These are phyloP conservation scores for Pygocentrus nattereri DNA, from an alignment of 2,797 vertebrate genomes.

Conservation along the genomic window DNA sequence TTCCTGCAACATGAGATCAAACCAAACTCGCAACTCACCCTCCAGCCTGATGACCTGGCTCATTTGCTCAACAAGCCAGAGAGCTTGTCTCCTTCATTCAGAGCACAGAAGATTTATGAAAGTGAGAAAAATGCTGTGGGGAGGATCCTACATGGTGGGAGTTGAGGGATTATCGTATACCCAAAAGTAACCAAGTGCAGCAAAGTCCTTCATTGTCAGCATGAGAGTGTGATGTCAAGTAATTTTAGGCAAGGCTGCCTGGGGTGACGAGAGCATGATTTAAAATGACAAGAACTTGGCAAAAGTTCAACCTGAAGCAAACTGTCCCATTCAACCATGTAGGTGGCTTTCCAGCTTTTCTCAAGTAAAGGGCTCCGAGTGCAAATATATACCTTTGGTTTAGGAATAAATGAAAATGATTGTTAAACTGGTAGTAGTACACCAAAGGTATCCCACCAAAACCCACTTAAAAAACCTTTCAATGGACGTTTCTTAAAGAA, in stretches of 20 bases:
- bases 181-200: background rate
- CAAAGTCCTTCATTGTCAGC: constrained; percentile 1
- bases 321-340: background rate
- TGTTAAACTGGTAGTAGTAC: too few species aligned
- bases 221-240: background rate
- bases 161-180: background rate
- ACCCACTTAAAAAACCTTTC: too few species aligned
- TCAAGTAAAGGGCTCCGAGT: background rate
- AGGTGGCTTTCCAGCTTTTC: background rate
- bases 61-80: background rate
- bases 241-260: background rate
- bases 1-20: background rate
- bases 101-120: background rate
- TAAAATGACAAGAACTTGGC: background rate
- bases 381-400: background rate
- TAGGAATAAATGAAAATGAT: background rate
- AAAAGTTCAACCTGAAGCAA: background rate
- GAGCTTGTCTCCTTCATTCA: background rate
- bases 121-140: background rate
- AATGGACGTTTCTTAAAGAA: too few species aligned
- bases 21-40: background rate
- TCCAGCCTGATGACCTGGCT: background rate
- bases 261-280: background rate
- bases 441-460: too few species aligned
- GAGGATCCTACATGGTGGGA: background rate